phyloP scores from a whole-genome alignment of 2,797 vertebrate genomes.

The Acrossocheilus fasciatus region DNA sequence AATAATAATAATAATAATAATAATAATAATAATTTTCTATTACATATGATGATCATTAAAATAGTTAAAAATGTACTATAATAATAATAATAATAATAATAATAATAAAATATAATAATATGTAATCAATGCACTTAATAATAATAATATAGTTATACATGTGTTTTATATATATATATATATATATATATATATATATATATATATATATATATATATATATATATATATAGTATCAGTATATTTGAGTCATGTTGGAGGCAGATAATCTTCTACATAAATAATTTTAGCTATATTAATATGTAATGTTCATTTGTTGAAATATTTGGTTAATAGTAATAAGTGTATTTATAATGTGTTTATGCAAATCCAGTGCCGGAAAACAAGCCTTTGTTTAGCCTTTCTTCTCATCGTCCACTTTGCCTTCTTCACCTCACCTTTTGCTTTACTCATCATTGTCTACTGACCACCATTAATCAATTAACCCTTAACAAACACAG shows the following conservation, averaged over 20 bases:
- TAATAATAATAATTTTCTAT: background rate
- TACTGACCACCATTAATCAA: slow-evolving; percentile 19
- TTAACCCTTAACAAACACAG: background rate
- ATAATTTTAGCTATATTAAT: background rate
- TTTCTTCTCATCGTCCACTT: background rate
- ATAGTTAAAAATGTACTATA: background rate
- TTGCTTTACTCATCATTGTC: background rate
- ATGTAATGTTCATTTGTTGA: background rate
- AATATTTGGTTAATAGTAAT: background rate
- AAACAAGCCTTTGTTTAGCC: background rate
- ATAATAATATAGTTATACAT: background rate
- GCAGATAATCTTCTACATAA: background rate
- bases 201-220: too few relatives aligned
- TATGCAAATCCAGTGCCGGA: background rate
- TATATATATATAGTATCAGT: too few relatives aligned
- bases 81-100: background rate
- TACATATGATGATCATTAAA: too few relatives aligned
- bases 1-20: too few relatives aligned
- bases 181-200: too few relatives aligned
- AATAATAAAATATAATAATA: background rate
- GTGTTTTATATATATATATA: too few relatives aligned
- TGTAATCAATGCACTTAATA: background rate
- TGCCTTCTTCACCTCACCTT: background rate
- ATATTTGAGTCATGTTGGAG: too few relatives aligned
- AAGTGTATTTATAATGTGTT: background rate